phyloP scores from a whole-genome alignment of 2,797 vertebrate species.

The Enteromius argenteus region DNA sequence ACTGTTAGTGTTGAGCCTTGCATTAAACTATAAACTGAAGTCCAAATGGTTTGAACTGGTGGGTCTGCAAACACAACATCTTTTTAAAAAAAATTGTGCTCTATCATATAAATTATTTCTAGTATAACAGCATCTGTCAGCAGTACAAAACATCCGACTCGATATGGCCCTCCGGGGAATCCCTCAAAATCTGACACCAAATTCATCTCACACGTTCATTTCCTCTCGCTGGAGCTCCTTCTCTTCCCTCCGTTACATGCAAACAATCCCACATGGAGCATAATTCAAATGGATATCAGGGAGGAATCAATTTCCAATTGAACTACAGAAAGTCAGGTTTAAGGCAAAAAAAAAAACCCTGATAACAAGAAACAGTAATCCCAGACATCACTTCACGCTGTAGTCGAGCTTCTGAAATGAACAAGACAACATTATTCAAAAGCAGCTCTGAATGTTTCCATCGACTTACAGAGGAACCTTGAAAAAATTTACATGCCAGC shows the following conservation, averaged over 20 bases:
- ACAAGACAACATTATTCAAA: conserved; percentile 9
- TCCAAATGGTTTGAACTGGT: background rate
- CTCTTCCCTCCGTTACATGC: background rate
- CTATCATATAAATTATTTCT: background rate
- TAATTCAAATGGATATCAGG: background rate
- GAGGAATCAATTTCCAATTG: conserved; percentile 7
- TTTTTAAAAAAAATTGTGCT: background rate
- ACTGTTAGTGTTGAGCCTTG: background rate
- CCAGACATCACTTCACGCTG: background rate
- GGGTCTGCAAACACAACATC: background rate
- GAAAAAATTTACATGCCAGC: conserved; percentile 5
- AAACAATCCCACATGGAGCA: background rate
- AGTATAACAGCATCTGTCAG: background rate
- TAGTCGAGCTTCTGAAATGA: background rate
- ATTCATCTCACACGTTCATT: conserved; percentile 8
- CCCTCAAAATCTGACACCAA: background rate
- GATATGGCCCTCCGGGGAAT: background rate
- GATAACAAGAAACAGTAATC: background rate
- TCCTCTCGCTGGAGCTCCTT: background rate
- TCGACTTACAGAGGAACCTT: background rate
- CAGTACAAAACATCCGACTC: conserved; percentile 11
- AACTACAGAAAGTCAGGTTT: background rate
- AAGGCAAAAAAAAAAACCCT: background rate
- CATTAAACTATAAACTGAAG: background rate
- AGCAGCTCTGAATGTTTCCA: background rate